Conservation (phyloP, 2,113 vertebrate genomes). For the Tychaedon coryphoeus region DNA sequence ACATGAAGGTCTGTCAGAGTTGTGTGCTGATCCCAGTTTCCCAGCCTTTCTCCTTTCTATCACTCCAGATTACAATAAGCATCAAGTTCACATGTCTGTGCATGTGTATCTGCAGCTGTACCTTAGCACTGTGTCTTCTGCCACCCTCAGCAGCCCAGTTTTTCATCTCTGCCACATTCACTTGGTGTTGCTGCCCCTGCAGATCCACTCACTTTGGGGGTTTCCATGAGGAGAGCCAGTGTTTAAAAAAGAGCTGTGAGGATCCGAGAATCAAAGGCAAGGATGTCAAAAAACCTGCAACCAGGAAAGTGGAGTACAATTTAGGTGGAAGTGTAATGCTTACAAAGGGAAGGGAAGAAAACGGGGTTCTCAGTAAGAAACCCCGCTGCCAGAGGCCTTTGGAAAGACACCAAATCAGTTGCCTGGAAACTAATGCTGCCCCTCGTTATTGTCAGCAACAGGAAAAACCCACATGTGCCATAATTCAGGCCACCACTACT, state of each 20-base stretch:
- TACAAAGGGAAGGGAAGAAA: background rate
- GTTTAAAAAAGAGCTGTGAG: background rate
- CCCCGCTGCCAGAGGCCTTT: background rate
- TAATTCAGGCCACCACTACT: background rate
- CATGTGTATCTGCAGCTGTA: background rate
- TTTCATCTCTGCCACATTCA: background rate
- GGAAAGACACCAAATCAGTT: slow-evolving; percentile 24
- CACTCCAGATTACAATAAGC: background rate
- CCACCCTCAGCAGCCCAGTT: background rate
- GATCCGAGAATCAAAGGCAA: background rate
- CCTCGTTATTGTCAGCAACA: background rate
- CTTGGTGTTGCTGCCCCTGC: background rate
- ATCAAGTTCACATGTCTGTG: background rate
- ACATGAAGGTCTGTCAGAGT: background rate
- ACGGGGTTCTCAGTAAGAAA: background rate
- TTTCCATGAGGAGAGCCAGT: background rate
- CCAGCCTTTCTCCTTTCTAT: background rate
- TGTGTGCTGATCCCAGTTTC: background rate
- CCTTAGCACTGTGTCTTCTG: background rate
- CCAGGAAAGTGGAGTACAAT: background rate
- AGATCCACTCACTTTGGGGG: background rate
- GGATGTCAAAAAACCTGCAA: background rate
- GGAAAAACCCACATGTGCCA: background rate
- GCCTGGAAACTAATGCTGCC: slow-evolving; percentile 22
- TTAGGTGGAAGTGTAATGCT: background rate